Percentiles rank a stretch among this genome's conserved stretches.
phyloP scores from a whole-genome alignment of 2,113 vertebrate genomes.

The Bostrychus sinensis region DNA sequence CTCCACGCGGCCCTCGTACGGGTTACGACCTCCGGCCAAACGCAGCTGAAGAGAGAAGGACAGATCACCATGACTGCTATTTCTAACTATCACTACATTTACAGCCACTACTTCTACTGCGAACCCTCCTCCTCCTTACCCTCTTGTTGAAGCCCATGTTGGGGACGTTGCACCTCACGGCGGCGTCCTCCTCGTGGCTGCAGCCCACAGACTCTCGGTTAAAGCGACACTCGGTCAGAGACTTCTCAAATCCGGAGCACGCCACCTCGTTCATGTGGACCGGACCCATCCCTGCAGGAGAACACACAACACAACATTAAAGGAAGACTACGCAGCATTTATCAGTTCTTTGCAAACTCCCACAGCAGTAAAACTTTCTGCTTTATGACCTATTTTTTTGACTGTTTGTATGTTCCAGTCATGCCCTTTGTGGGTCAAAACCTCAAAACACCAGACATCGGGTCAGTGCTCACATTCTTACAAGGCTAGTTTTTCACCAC shows the following conservation, averaged over 20 bases:
- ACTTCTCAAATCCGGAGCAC: constrained; percentile 92
- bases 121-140: constrained; percentile 71
- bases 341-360: no score
- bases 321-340: no score
- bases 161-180: constrained; percentile 89
- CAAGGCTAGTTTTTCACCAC: no score
- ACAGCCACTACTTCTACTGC: neutral
- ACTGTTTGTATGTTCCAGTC: no score
- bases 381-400: no score
- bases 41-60: constrained; percentile 80
- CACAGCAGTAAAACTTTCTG: no score
- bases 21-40: constrained; percentile 87
- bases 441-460: no score
- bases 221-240: constrained; percentile 91
- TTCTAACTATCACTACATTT: neutral
- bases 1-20: constrained; percentile 91
- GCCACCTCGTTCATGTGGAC: constrained; percentile 93
- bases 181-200: constrained; percentile 92
- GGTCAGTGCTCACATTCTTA: no score
- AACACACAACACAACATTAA: constrained; percentile 26
- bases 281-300: constrained; percentile 85
- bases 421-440: no score
- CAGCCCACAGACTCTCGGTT: constrained; percentile 86
- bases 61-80: neutral
- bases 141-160: constrained; percentile 93